These are phyloP conservation scores for Malthinus seriepunctatus DNA, from an alignment of 2,888 invertebrate genomes.

Conservation along the genomic window DNA sequence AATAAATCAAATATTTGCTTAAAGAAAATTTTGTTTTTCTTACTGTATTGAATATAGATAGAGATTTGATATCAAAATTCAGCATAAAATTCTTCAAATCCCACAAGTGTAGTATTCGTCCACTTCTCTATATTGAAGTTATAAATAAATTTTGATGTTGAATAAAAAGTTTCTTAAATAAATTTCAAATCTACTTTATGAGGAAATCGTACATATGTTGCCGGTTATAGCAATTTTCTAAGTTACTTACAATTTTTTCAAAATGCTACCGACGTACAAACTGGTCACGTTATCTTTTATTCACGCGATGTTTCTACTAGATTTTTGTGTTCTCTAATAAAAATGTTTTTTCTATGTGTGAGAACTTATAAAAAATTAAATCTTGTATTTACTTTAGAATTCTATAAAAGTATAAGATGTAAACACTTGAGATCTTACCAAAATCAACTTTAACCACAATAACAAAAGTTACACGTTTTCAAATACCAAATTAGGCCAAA, in stretches of 20 bases:
- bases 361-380: conserved; percentile 9
- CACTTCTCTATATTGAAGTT: conserved; percentile 22
- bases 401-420: too few species aligned
- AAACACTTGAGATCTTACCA: too few species aligned
- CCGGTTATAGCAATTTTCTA: conserved; percentile 29
- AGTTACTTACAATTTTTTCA: conserved; percentile 30
- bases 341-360: conserved; percentile 9
- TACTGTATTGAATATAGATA: too few species aligned
- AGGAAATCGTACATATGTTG: conserved; percentile 35
- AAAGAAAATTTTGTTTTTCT: background rate
- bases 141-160: conserved; percentile 25
- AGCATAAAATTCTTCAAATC: conserved; percentile 12
- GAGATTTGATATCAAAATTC: too few species aligned
- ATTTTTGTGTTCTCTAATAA: conserved; percentile 17
- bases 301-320: conserved; percentile 31
- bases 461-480: too few species aligned
- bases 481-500: too few species aligned
- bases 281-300: conserved; percentile 36
- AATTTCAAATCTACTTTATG: conserved; percentile 19
- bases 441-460: too few species aligned
- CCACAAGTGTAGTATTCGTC: conserved; percentile 10
- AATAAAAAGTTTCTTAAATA: conserved; percentile 26
- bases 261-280: conserved; percentile 17
- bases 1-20: background rate
- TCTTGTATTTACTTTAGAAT: conserved; percentile 7